Evolutionary conservation across 2,888 invertebrate species (phyloP).

Genomic region (Eurytoma californica): DNA sequence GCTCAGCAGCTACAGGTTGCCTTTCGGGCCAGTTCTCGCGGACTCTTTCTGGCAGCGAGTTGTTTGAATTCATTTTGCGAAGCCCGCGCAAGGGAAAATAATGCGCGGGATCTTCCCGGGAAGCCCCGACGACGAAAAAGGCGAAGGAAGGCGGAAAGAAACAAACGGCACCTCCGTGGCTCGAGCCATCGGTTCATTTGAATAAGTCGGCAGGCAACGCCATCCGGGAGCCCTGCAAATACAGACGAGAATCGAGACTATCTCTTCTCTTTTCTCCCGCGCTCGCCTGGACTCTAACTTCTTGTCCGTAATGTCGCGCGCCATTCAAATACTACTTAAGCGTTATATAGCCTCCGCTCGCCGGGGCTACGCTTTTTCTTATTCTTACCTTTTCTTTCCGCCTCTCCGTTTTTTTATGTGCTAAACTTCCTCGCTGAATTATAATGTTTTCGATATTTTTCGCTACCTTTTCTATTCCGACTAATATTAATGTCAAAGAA

Average conservation of each 20-base stretch:
- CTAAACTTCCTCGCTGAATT: slow-evolving; percentile 11
- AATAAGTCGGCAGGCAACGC: slow-evolving; percentile 65
- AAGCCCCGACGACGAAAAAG: slow-evolving; percentile 19
- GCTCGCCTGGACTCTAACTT: slow-evolving; percentile 45
- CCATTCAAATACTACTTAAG: slow-evolving; percentile 34
- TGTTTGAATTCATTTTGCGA: slow-evolving; percentile 23
- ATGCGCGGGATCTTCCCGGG: slow-evolving; percentile 2
- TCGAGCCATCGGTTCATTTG: slow-evolving; percentile 70
- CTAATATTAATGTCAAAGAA: too few relatives aligned
- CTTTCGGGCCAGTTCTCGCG: neutral
- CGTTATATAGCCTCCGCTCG: slow-evolving; percentile 19
- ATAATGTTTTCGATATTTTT: slow-evolving; percentile 16
- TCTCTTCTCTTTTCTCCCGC: slow-evolving; percentile 6
- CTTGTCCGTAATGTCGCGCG: slow-evolving; percentile 33
- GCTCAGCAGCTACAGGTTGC: neutral
- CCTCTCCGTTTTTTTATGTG: slow-evolving; percentile 3
- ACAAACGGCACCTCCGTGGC: slow-evolving; percentile 68
- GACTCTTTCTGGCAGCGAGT: neutral
- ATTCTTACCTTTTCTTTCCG: slow-evolving; percentile 9
- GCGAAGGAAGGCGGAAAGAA: slow-evolving; percentile 60
- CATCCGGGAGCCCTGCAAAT: slow-evolving; percentile 16
- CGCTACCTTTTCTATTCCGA: neutral
- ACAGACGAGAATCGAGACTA: neutral
- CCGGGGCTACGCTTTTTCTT: neutral
- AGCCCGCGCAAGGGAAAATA: slow-evolving; percentile 26